These are phyloP conservation scores for Paratrypauchen microcephalus DNA, from an alignment of 2,797 vertebrate genomes.

Conservation along the genomic window DNA sequence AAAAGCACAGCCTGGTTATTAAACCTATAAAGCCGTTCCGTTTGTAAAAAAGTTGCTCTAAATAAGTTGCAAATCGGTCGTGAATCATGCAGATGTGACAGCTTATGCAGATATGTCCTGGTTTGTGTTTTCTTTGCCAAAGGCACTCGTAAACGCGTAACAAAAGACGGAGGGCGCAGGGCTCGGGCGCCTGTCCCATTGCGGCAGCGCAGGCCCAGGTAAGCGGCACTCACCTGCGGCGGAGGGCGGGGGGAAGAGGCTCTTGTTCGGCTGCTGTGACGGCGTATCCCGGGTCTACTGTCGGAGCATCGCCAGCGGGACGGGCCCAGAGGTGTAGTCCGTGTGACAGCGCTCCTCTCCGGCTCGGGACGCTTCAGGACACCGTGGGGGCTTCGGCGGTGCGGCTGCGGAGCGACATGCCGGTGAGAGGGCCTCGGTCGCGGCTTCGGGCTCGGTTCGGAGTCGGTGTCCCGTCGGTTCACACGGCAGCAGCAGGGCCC, in stretches of 20 bases:
- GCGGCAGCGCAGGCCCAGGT: constrained; percentile 5
- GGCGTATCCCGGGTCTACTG: background rate
- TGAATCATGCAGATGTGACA: too few species aligned
- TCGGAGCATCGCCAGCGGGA: constrained; percentile 5
- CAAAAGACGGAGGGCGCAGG: too few species aligned
- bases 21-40: too few species aligned
- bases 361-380: constrained; percentile 10
- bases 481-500: constrained; percentile 10
- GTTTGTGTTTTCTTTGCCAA: too few species aligned
- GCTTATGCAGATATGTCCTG: too few species aligned
- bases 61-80: too few species aligned
- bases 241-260: background rate
- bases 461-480: background rate
- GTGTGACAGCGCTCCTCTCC: constrained; percentile 10
- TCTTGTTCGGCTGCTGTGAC: constrained; percentile 2
- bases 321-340: constrained; percentile 6
- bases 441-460: constrained; percentile 4
- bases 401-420: background rate
- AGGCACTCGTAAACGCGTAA: too few species aligned
- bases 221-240: constrained; percentile 10
- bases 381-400: background rate
- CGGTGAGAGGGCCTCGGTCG: background rate
- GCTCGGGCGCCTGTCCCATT: background rate
- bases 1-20: too few species aligned
- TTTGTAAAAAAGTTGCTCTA: too few species aligned